These are phyloP conservation scores for Sarcophaga caerulescens DNA, from an alignment of 2,888 invertebrate species.

Conservation along the genomic window DNA sequence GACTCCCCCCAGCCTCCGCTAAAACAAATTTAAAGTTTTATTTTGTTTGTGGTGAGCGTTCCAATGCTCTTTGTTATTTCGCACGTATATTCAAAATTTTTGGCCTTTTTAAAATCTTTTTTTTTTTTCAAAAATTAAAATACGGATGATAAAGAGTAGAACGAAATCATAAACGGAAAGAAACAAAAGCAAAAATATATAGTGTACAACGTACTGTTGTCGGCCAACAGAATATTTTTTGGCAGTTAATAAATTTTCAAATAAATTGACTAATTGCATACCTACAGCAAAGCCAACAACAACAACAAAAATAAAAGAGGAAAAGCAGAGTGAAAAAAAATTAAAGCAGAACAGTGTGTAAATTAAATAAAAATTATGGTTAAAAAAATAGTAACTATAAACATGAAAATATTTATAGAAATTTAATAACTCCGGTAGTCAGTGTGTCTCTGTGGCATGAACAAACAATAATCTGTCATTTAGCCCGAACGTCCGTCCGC, in stretches of 20 bases:
- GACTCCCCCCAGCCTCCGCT: neutral
- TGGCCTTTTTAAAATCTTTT: constrained; percentile 23
- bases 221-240: constrained; percentile 72
- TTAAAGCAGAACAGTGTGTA: constrained; percentile 49
- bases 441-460: constrained; percentile 32
- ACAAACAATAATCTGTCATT: neutral
- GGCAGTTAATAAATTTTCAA: constrained; percentile 77
- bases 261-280: constrained; percentile 79
- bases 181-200: neutral
- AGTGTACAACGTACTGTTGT: constrained; percentile 28
- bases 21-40: constrained; percentile 21
- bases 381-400: constrained; percentile 18
- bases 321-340: neutral
- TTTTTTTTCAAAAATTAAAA: neutral
- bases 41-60: neutral
- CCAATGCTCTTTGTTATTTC: neutral
- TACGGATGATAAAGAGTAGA: neutral
- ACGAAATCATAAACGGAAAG: constrained; percentile 24
- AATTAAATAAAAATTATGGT: constrained; percentile 53
- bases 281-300: constrained; percentile 71
- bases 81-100: constrained; percentile 7
- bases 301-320: constrained; percentile 39
- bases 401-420: constrained; percentile 19
- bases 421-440: constrained; percentile 41
- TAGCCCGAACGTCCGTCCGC: neutral